Evolutionary conservation across 2,888 invertebrate species (phyloP), one percentile per base, ranked within the genome.

Genomic region (Strigamia maritima): DNA sequence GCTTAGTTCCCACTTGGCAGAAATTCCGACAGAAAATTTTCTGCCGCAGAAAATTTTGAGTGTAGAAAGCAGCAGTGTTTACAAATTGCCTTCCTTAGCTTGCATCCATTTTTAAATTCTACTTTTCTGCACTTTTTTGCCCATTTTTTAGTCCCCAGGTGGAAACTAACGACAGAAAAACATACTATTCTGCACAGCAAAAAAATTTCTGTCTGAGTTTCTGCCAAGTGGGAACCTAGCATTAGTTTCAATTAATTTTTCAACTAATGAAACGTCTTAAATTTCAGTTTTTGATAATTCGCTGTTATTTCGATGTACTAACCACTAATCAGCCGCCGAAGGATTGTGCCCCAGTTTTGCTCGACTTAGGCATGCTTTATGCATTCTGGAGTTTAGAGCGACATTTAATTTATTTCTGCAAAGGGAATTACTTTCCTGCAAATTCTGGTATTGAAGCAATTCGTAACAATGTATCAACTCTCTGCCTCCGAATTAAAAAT

Each of bases 371-470:
- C 80, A 81, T 82, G 38, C 82, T 87, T 65, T 87, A 84, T 82
- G 86, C 85, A 10, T 82, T 86, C 49, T 87, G 87, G 86, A 84
- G 85, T 44, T 81, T 88, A 77, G 93, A 94, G 83, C 90, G 90
- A 83, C 92, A 93, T 84, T 85, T 93, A 83, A 89, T 91, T 3
- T 89, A 90, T 28, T 87, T 94, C 49, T 94, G 93, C 85, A 90
- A 92, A 84, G 92, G 90, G 85, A 83, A 81, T 12, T 65, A 65
- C 26, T 49, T 49, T 19, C n/a, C 19, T 19, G 49, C 49, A 2
- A 49, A n/a, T 49, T n/a, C 49, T n/a, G n/a, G n/a, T 7, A n/a
- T 49, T n/a, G n/a, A 49, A 3, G 19, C 16, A n/a, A 14, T 49
- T 6, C 65, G 26, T 1, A 26, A 24, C 1, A 26, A 24, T 10